Percentiles rank a stretch among this genome's conserved stretches.
These are phyloP conservation scores for Montipora sp. DNA, from an alignment of 64 coral and sea anemone genomes.

Conservation along the genomic window DNA sequence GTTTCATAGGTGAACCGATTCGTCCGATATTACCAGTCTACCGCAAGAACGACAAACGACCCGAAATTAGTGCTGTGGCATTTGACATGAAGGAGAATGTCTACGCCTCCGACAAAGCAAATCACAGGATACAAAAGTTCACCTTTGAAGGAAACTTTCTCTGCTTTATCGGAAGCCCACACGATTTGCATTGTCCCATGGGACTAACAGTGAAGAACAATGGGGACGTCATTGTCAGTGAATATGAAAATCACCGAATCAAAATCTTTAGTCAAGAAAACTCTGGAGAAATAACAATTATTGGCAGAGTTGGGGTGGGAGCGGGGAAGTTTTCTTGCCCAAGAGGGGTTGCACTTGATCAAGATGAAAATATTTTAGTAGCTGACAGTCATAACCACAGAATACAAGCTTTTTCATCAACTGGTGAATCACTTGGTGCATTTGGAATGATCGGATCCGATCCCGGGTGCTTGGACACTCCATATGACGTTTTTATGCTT, in stretches of 20 bases:
- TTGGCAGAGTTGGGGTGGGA: conserved; percentile 79
- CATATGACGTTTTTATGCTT: conserved; percentile 81
- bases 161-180: conserved; percentile 79
- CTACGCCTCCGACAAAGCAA: conserved; percentile 85
- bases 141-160: conserved; percentile 78
- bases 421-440: conserved; percentile 64
- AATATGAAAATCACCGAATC: conserved; percentile 78
- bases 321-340: conserved; percentile 79
- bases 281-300: conserved; percentile 38
- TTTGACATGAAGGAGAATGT: conserved; percentile 61
- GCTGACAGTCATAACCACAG: conserved; percentile 92
- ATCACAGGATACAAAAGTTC: conserved; percentile 95
- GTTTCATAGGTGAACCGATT: conserved; percentile 74
- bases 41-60: conserved; percentile 83
- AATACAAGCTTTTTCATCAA: conserved; percentile 80
- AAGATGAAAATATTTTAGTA: conserved; percentile 85
- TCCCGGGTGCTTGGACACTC: conserved; percentile 79
- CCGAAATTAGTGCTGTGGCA: conserved; percentile 71
- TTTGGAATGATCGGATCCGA: conserved; percentile 82
- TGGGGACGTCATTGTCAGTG: conserved; percentile 80
- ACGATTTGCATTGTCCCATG: conserved; percentile 72
- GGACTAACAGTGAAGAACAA: conserved; percentile 77
- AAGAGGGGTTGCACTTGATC: conserved; percentile 85
- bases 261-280: conserved; percentile 76
- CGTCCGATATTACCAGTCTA: conserved; percentile 91